Evolutionary conservation across 2,113 vertebrate genomes (phyloP).

Genomic region (Rhynchopsitta pachyrhyncha): DNA sequence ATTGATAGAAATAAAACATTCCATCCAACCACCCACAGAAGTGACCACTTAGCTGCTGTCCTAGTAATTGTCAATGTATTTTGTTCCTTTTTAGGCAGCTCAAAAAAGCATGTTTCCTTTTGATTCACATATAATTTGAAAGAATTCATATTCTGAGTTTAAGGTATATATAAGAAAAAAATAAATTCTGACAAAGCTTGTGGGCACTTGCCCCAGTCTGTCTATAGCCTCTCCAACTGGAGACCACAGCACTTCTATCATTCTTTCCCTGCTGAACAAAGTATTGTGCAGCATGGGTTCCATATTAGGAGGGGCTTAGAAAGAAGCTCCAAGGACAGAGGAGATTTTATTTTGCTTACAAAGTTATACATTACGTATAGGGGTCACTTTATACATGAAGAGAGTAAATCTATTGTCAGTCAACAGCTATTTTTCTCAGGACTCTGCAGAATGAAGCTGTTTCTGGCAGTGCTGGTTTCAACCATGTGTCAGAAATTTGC

Average conservation of each 20-base stretch:
- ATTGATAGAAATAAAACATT: conserved; percentile 1
- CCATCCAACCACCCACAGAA: neutral
- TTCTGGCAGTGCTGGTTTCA: neutral
- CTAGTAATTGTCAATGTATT: neutral
- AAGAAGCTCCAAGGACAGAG: neutral
- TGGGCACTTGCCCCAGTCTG: neutral
- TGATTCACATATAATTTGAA: neutral
- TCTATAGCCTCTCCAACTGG: neutral
- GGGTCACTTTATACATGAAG: neutral
- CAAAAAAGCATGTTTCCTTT: neutral
- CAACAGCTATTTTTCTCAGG: neutral
- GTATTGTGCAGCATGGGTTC: neutral
- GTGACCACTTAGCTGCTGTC: neutral
- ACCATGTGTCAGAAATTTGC: neutral
- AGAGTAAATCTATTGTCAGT: neutral
- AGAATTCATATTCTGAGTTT: neutral
- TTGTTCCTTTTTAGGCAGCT: neutral
- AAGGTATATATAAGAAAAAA: neutral
- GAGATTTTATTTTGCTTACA: neutral
- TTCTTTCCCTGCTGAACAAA: neutral
- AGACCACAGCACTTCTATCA: neutral
- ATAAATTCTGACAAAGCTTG: neutral
- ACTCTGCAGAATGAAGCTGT: neutral
- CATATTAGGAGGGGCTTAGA: neutral
- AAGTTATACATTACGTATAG: neutral